A percentile compares a stretch with the other conserved stretches of the same genome.
Conservation (phyloP, 1,140 invertebrate genomes). For the Danaus melanippus region DNA sequence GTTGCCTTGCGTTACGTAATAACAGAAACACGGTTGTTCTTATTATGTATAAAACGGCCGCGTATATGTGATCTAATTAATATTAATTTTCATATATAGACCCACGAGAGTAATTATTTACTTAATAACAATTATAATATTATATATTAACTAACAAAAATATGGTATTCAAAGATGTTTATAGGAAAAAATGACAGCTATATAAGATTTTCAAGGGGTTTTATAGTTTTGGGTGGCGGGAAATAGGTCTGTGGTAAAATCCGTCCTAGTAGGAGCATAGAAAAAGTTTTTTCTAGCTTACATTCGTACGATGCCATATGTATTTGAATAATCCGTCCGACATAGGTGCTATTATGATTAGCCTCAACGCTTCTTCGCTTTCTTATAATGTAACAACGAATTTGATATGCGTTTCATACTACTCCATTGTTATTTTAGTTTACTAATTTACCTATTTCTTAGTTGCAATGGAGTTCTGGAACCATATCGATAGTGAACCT, state of each 20-base stretch:
- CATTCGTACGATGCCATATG: slow-evolving; percentile 17
- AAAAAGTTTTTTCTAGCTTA: neutral
- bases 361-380: slow-evolving; percentile 40
- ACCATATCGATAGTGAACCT: slow-evolving; percentile 42
- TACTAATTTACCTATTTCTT: slow-evolving; percentile 44
- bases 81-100: no score
- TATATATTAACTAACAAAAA: no score
- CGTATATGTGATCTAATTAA: no score
- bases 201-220: slow-evolving; percentile 14
- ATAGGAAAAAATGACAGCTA: neutral
- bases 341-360: slow-evolving; percentile 26
- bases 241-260: slow-evolving; percentile 4
- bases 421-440: slow-evolving; percentile 54
- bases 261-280: no score
- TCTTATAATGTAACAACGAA: slow-evolving; percentile 50
- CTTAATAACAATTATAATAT: no score
- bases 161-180: no score
- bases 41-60: no score
- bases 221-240: slow-evolving; percentile 27
- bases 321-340: slow-evolving; percentile 10
- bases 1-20: slow-evolving; percentile 54
- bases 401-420: slow-evolving; percentile 65
- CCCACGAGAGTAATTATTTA: no score
- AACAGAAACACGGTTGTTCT: neutral
- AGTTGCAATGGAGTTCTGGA: slow-evolving; percentile 65